Evolutionary conservation across 2,797 vertebrate genomes (phyloP).

Genomic region (Hephaestus fuliginosus): DNA sequence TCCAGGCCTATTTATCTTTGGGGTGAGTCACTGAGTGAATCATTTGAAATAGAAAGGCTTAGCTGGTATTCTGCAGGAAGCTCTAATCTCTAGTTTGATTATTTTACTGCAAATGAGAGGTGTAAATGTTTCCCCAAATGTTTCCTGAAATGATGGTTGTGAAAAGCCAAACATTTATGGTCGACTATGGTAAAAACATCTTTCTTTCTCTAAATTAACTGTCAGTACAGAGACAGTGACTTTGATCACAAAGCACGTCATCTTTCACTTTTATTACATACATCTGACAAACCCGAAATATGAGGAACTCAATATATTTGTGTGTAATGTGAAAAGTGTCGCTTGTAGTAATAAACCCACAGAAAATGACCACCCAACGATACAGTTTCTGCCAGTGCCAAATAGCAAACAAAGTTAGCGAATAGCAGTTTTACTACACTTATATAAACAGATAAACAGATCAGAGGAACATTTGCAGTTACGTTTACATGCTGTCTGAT

Average conservation of each 20-base stretch:
- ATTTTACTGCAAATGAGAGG: slow-evolving; percentile 44
- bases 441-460: too few species aligned
- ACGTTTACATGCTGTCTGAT: too few species aligned
- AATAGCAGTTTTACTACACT: too few species aligned
- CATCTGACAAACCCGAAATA: not conserved
- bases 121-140: slow-evolving; percentile 22
- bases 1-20: slow-evolving; percentile 40
- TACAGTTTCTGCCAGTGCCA: too few species aligned
- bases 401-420: too few species aligned
- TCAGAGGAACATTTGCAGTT: too few species aligned
- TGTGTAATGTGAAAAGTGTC: too few species aligned
- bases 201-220: not conserved
- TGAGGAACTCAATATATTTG: not conserved
- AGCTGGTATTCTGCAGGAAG: slow-evolving; percentile 15
- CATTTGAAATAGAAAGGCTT: slow-evolving; percentile 48
- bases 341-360: too few species aligned
- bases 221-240: not conserved
- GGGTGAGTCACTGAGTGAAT: slow-evolving; percentile 60
- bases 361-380: too few species aligned
- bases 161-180: not conserved
- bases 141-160: not conserved
- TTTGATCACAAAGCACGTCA: not conserved
- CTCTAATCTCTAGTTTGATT: slow-evolving; percentile 41
- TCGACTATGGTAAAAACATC: not conserved
- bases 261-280: not conserved